Base-by-base conservation (phyloP, 2,888 invertebrate genomes). In the Habrosyne pyritoides region DNA sequence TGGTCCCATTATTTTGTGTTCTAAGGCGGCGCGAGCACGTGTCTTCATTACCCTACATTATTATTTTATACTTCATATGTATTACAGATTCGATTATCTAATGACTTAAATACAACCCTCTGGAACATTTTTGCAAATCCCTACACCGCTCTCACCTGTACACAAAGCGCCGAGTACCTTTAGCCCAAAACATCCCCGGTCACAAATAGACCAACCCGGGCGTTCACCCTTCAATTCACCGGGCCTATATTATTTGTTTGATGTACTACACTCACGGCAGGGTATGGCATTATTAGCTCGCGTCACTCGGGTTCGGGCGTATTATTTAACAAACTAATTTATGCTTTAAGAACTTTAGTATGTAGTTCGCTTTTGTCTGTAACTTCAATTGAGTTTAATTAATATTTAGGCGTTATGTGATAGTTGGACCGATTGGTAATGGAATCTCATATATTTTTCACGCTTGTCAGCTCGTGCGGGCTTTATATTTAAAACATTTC, bases 201-300 rank as follows among this genome's bases (percentile, higher is more conserved):
- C 55, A 54, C 58, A 57, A 56, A 56, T 54, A 59, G 53, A 56
- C 53, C 51, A 26, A 42, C 55, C 56, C 14, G 42, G 10, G 22
- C 49, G 46, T 53, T 54, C 58, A 52, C 59, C 62, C 63, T 60
- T 58, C 54, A 57, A 55, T 54, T 55, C 28, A 50, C 49, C 57
- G 59, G 49, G 61, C 58, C 54, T 53, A 21, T 54, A 22, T 42
- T 42, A 42, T 42, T 18, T 60, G 60, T 58, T 59, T 57, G 57
- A 50, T 55, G 56, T 55, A 55, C 57, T 56, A 60, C 55, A 42
- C 55, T 33, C 47, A 56, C 55, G 51, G 56, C 57, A 56, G 24
- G 3, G 24, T 24, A 18, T 42, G 18, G 3, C 30, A 30, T 30
- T n/a, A 33, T n/a, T 33, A 33, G 33, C 33, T 33, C n/a, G 6